Evolutionary conservation across 2,797 vertebrate species (phyloP), one percentile per base, ranked within the genome.

Genomic region (Limnodromus scolopaceus): DNA sequence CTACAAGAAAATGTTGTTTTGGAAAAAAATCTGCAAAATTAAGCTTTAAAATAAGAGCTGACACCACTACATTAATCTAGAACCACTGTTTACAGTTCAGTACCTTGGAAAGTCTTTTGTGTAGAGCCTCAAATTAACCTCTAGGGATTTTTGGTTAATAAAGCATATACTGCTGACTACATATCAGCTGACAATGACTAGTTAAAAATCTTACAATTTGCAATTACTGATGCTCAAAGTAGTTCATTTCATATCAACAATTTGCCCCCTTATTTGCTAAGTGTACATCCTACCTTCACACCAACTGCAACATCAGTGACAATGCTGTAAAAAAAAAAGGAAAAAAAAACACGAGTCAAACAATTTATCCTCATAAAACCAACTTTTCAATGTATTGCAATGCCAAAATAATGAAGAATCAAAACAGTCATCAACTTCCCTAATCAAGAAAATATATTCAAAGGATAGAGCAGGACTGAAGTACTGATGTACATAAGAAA

Each of bases 281-380:
- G 53, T 46, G 87, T 18, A 76, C 84, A 93, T 92, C 99, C 98
- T 98, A 99, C 99, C 99, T 99, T 99, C 96, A 99, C 99, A 92
- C 99, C 99, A 98, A 99, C 99, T 96, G 99, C 98, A 98, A 99
- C 99, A 97, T 99, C 99, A 97, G 99, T 98, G 97, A 98, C 98
- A 98, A 99, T 98, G 98, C 99, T 99, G 98, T 85, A 98, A 98
- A 76, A 96, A 38, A 45, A 30, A 70, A 98, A 68, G 7, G 6
- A 43, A 96, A 65, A 86, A 46, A 95, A 75, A 94, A 83, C 11
- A 23, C 10, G 90, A 61, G 84, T 96, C 60, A 93, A 57, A 1
- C 17, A 84, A 85, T 58, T 87, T 58, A 82, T 91, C 51, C 24
- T 77, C 60, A 46, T 13, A 83, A 79, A 91, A 61, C 9, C 2